Evolutionary conservation across 2,797 vertebrate genomes (phyloP).

Genomic region (Perodicticus potto): DNA sequence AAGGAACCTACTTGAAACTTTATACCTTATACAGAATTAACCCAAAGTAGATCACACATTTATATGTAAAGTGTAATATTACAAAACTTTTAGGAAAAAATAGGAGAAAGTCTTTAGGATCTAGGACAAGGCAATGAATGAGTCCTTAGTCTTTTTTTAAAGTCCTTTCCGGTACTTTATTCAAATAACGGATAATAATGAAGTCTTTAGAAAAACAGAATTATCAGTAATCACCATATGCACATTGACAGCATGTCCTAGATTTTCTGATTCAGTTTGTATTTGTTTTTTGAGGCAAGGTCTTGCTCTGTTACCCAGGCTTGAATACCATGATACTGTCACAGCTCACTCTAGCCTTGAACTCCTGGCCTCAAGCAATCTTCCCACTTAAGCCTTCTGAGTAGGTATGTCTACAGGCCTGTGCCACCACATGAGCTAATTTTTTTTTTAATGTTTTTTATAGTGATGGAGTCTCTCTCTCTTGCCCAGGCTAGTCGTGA

Average conservation of each 20-base stretch:
- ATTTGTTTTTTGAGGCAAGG: not conserved
- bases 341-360: not conserved
- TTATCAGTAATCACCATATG: not conserved
- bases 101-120: not conserved
- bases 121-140: not conserved
- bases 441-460: too few species aligned
- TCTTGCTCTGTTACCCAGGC: not conserved
- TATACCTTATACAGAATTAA: not conserved
- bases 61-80: not conserved
- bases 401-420: too few species aligned
- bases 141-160: not conserved
- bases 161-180: not conserved
- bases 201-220: not conserved
- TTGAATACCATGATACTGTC: not conserved
- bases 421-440: too few species aligned
- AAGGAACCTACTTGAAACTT: not conserved
- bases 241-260: not conserved
- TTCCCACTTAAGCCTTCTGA: too few species aligned
- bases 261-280: not conserved
- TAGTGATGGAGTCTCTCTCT: too few species aligned
- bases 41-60: not conserved
- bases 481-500: too few species aligned
- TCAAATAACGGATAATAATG: conserved; percentile 13
- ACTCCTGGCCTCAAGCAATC: too few species aligned
- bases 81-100: not conserved